Evolutionary conservation across 2,113 vertebrate species (phyloP), one percentile per base, ranked within the genome.

Genomic region (Pangasianodon hypophthalmus): DNA sequence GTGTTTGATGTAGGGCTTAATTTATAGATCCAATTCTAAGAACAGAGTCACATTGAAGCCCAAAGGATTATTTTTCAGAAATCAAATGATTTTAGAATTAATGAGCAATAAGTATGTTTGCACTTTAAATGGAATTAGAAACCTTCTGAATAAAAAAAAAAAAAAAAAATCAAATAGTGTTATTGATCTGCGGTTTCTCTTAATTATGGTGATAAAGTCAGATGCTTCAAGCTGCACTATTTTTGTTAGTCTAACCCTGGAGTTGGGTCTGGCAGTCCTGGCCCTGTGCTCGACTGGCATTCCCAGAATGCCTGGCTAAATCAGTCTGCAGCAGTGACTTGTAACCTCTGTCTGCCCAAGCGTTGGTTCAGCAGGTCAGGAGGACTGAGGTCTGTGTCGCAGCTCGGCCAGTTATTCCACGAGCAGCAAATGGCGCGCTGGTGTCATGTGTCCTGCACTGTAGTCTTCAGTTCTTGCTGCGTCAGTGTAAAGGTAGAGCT

Each of bases 401-500:
- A 1, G 54, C 50, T 87, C 54, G 24, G 67, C 21, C 77, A 24
- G 52, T 44, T 48, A 19, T 89, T 88, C 77, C 82, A 73, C 21
- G 71, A 56, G 86, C 88, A 88, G 82, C 80, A 92, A 87, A 88
- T 92, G 90, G 91, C 21, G 32, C 16, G 9, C 52, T 0, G 80
- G 90, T 90, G 88, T 92, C 85, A 3, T 75, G 75, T 93, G 87
- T 88, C 85, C 54, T 64, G n/a, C 37, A 16, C 56, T 54, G 13
- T 64, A 71, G 73, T 85, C n/a, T 80, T 48, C 50, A 52, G 64
- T 41, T 54, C 46, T 56, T 83, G 91, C 91, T 88, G 91, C 37
- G 19, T 91, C 91, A 88, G 46, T 83, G 88, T 88, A 83, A 88
- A 37, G 62, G 60, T 37, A 80, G 80, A 60, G 81, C 29, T 16